A percentile compares a stretch with the other conserved stretches of the same genome.
phyloP scores from a whole-genome alignment of 2,113 vertebrate genomes.

The Gnathonemus longibarbis region DNA sequence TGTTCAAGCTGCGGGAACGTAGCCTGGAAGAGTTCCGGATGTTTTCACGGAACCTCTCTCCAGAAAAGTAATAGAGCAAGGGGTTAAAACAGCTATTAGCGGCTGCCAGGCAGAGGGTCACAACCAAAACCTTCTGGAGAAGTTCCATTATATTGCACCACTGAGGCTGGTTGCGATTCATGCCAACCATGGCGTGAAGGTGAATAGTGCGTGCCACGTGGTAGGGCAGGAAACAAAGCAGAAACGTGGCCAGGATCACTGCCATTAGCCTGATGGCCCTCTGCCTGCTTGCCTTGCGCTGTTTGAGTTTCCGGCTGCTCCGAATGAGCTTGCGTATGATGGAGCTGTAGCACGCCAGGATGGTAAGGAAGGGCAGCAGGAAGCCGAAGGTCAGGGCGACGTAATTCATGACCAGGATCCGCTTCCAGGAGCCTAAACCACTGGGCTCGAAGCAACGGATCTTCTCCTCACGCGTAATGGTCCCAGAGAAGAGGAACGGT shows the following conservation, averaged over 20 bases:
- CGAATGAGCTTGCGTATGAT: conserved; percentile 35
- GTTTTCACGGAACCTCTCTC: conserved; percentile 40
- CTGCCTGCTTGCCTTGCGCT: fast-evolving
- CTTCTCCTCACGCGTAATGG: fast-evolving
- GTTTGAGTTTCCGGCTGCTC: fast-evolving
- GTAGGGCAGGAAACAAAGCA: conserved; percentile 63
- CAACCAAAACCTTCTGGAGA: conserved; percentile 42
- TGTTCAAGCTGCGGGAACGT: neutral
- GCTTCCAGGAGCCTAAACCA: conserved; percentile 25
- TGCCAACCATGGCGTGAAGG: conserved; percentile 36
- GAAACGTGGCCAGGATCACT: conserved; percentile 50
- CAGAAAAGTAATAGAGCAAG: conserved; percentile 59
- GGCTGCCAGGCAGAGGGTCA: conserved; percentile 53
- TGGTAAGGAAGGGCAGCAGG: conserved; percentile 52
- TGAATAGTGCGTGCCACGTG: conserved; percentile 51
- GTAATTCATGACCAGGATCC: conserved; percentile 51
- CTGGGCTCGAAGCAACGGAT: conserved; percentile 53
- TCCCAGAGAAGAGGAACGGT: conserved; percentile 47
- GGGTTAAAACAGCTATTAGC: conserved; percentile 61
- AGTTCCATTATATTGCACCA: neutral
- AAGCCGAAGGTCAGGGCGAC: conserved; percentile 50
- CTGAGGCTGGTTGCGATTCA: neutral
- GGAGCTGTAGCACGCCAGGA: conserved; percentile 49
- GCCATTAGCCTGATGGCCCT: conserved; percentile 44
- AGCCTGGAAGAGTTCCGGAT: neutral